Evolutionary conservation across 2,797 vertebrate genomes (phyloP).

Genomic region (Gorsachius magnificus): DNA sequence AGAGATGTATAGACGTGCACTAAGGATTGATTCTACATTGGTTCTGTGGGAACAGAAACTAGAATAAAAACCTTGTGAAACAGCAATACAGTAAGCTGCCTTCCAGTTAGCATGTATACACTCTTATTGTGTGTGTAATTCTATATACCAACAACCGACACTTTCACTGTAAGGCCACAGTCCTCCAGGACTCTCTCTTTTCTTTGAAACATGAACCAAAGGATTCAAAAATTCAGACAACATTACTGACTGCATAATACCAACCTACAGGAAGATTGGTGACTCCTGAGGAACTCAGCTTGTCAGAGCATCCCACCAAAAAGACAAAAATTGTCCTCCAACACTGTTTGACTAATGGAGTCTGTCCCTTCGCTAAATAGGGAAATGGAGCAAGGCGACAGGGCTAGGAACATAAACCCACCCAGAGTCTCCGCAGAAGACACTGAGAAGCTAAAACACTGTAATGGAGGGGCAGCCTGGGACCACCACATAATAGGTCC

Average conservation of each 20-base stretch:
- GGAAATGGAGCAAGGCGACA: not conserved
- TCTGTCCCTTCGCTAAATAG: not conserved
- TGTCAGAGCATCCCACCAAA: not conserved
- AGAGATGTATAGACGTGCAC: accelerated
- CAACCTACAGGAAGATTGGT: accelerated
- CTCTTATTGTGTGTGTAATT: not conserved
- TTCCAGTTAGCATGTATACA: not conserved
- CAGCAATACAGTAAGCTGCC: not conserved
- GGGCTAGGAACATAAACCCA: not conserved
- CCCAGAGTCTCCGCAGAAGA: not conserved
- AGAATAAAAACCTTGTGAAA: not conserved
- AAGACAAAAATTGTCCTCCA: not conserved
- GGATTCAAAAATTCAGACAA: not conserved
- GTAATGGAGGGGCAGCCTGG: not conserved
- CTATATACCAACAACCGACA: not conserved
- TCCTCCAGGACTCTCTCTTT: not conserved
- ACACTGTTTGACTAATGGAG: not conserved
- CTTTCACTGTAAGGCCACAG: not conserved
- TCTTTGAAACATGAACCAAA: not conserved
- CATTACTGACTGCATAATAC: not conserved
- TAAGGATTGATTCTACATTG: not conserved
- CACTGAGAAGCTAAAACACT: not conserved
- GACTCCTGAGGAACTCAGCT: not conserved
- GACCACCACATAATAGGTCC: not conserved
- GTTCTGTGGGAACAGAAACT: not conserved